Evolutionary conservation across 92 coral and sea anemone species (phyloP).

Genomic region (Umimayanthus kanabou): DNA sequence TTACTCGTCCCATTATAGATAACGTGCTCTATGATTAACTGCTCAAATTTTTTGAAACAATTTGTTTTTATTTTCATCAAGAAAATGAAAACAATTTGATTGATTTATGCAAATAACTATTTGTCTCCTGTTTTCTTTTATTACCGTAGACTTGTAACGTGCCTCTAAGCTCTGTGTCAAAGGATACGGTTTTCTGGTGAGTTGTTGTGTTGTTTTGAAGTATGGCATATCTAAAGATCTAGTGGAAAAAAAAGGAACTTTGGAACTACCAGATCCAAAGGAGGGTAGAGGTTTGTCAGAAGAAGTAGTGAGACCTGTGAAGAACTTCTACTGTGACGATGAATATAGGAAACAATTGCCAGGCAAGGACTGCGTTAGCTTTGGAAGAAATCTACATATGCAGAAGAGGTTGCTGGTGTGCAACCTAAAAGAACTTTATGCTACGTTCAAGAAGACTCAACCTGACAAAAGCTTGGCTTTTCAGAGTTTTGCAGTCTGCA

Average conservation of each 20-base stretch:
- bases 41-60: too few relatives aligned
- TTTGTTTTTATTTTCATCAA: too few relatives aligned
- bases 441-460: constrained; percentile 7
- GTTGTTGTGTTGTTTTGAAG: too few relatives aligned
- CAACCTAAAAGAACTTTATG: constrained; percentile 39
- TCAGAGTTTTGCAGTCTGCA: constrained; percentile 31
- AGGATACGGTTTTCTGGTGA: too few relatives aligned
- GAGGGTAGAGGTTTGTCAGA: neutral
- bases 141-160: too few relatives aligned
- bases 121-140: too few relatives aligned
- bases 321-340: neutral
- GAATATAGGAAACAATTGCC: neutral
- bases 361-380: constrained; percentile 17
- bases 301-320: neutral
- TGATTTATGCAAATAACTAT: too few relatives aligned
- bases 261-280: neutral
- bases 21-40: too few relatives aligned
- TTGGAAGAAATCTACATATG: constrained; percentile 33
- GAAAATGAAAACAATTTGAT: too few relatives aligned
- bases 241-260: constrained; percentile 34
- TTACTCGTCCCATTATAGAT: too few relatives aligned
- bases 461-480: constrained; percentile 45
- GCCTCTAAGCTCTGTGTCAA: too few relatives aligned
- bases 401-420: constrained; percentile 41
- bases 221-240: neutral